A percentile compares a stretch with the other conserved stretches of the same genome.
Evolutionary conservation across 64 coral and sea anemone genomes (phyloP).

Genomic region (Stylophora pistillata): DNA sequence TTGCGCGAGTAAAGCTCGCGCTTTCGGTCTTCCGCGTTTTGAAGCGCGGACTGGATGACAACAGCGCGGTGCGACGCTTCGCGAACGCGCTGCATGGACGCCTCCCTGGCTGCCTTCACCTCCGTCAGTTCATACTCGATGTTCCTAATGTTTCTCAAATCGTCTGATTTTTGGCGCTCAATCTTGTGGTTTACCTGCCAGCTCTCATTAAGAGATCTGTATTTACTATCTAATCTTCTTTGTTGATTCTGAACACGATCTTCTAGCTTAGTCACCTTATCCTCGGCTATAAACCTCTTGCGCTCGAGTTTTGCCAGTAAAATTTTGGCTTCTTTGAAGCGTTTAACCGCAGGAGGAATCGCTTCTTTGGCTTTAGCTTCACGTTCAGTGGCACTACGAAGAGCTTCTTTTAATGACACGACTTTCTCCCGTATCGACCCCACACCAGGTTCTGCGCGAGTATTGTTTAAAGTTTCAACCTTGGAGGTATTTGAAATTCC

Average conservation of each 20-base stretch:
- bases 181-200: constrained; percentile 33
- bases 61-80: constrained; percentile 45
- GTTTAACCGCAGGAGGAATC: constrained; percentile 35
- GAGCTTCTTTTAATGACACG: constrained; percentile 66
- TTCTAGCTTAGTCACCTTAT: constrained; percentile 65
- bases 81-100: constrained; percentile 40
- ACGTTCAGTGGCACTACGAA: constrained; percentile 46
- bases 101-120: constrained; percentile 61
- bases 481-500: neutral
- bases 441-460: constrained; percentile 40
- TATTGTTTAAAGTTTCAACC: neutral
- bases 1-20: constrained; percentile 26
- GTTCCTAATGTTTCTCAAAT: constrained; percentile 66
- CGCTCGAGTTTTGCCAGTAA: constrained; percentile 40
- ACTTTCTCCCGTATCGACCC: constrained; percentile 84
- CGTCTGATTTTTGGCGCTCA: constrained; percentile 45
- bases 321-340: constrained; percentile 51
- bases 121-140: constrained; percentile 81
- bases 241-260: constrained; percentile 49
- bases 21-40: constrained; percentile 56
- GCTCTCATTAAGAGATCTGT: constrained; percentile 46
- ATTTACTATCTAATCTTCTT: constrained; percentile 23
- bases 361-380: constrained; percentile 47
- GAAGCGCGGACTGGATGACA: constrained; percentile 34
- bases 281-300: constrained; percentile 56